Conservation (phyloP, 2,888 invertebrate genomes). For the Eupithecia subumbrata region DNA sequence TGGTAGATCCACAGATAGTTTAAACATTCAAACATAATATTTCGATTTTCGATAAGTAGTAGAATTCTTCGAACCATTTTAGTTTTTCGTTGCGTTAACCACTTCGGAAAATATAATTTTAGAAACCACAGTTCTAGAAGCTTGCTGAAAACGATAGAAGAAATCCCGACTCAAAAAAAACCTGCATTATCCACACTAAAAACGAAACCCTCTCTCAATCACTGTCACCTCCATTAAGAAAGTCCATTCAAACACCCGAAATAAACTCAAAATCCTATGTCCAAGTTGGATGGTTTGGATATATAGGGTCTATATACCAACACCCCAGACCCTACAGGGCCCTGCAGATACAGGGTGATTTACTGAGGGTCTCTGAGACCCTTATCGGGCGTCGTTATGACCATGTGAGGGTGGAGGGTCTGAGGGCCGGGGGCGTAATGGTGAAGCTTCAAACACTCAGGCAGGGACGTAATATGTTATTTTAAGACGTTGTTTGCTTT, state of each 20-base stretch:
- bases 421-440: slow-evolving; percentile 52
- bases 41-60: background rate
- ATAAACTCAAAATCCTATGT: slow-evolving; percentile 56
- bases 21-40: background rate
- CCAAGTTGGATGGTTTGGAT: slow-evolving; percentile 63
- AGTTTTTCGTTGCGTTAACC: background rate
- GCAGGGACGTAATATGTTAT: slow-evolving; percentile 80
- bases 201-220: background rate
- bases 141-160: background rate
- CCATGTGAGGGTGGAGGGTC: slow-evolving; percentile 78
- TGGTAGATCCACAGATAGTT: background rate
- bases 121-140: background rate
- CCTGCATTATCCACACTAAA: background rate
- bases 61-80: background rate
- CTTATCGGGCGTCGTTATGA: slow-evolving; percentile 83
- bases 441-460: slow-evolving; percentile 62
- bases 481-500: slow-evolving; percentile 69
- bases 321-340: slow-evolving; percentile 51
- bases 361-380: slow-evolving; percentile 80
- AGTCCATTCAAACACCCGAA: slow-evolving; percentile 32
- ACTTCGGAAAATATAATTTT: background rate
- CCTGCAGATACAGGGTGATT: slow-evolving; percentile 80
- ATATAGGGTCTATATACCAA: slow-evolving; percentile 57
- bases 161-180: background rate
- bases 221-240: slow-evolving; percentile 21